Evolutionary conservation across 2,113 vertebrate species (phyloP).

Genomic region (Nycticebus coucang): DNA sequence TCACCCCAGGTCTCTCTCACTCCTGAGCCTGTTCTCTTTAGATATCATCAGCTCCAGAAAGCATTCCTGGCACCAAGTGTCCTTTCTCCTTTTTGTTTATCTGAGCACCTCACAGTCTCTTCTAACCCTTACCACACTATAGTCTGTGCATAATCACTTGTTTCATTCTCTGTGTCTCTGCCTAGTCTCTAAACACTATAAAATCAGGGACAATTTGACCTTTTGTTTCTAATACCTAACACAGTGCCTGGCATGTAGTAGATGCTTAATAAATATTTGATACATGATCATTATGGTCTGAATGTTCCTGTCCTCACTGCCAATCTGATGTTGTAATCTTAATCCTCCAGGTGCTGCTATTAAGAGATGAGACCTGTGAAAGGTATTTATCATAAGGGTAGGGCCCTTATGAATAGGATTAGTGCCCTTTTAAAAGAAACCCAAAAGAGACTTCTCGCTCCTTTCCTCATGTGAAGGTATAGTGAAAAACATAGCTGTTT

Average conservation of each 20-base stretch:
- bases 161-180: not conserved
- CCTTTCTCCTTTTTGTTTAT: not conserved
- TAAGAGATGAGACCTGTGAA: not conserved
- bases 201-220: not conserved
- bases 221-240: not conserved
- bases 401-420: not conserved
- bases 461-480: not conserved
- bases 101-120: not conserved
- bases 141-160: not conserved
- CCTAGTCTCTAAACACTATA: not conserved
- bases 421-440: not conserved
- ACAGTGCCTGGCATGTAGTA: not conserved
- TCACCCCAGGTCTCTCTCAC: not conserved
- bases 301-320: not conserved
- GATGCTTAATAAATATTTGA: not conserved
- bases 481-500: not conserved
- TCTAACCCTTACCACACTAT: not conserved
- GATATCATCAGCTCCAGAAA: not conserved
- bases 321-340: not conserved
- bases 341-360: not conserved
- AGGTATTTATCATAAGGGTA: not conserved
- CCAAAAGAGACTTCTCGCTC: fast-evolving
- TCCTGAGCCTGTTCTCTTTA: not conserved
- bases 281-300: not conserved
- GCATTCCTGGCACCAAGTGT: not conserved